A percentile compares a stretch with the other conserved stretches of the same genome.
Conservation (phyloP, 2,888 invertebrate species). For the Stramonita haemastoma region DNA sequence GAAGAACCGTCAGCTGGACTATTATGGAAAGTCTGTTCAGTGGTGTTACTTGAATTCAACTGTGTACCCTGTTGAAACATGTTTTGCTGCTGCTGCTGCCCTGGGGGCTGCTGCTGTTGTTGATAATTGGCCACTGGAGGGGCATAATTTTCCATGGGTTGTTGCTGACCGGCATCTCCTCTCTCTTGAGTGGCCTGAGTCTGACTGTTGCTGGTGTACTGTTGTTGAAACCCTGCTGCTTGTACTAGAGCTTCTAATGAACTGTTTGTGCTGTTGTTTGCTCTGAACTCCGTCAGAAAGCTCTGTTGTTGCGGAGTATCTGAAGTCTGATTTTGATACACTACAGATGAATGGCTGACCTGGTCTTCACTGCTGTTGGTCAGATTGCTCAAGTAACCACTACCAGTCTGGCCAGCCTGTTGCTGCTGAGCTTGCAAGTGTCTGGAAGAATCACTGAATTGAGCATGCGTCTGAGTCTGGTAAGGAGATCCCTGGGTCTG, state of each 20-base stretch:
- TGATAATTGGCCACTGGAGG: slow-evolving; percentile 19
- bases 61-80: slow-evolving; percentile 31
- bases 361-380: slow-evolving; percentile 16
- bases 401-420: background rate
- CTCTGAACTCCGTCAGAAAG: slow-evolving; percentile 9
- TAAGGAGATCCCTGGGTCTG: slow-evolving; percentile 25
- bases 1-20: background rate
- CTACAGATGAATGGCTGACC: slow-evolving; percentile 9
- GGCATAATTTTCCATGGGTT: slow-evolving; percentile 5
- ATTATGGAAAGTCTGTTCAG: slow-evolving; percentile 27
- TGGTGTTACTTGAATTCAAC: background rate
- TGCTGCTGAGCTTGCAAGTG: slow-evolving; percentile 27
- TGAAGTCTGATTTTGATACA: slow-evolving; percentile 24
- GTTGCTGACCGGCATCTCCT: slow-evolving; percentile 24
- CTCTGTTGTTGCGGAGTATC: slow-evolving; percentile 34
- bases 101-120: slow-evolving; percentile 15
- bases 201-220: background rate
- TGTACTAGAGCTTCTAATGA: slow-evolving; percentile 25
- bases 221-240: slow-evolving; percentile 27
- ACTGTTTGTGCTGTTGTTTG: background rate
- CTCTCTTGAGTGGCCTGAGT: background rate
- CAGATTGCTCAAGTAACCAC: background rate
- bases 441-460: slow-evolving; percentile 18
- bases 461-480: background rate
- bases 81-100: slow-evolving; percentile 19